phyloP scores from a whole-genome alignment of 2,888 invertebrate genomes.

The Scaeva pyrastri region DNA sequence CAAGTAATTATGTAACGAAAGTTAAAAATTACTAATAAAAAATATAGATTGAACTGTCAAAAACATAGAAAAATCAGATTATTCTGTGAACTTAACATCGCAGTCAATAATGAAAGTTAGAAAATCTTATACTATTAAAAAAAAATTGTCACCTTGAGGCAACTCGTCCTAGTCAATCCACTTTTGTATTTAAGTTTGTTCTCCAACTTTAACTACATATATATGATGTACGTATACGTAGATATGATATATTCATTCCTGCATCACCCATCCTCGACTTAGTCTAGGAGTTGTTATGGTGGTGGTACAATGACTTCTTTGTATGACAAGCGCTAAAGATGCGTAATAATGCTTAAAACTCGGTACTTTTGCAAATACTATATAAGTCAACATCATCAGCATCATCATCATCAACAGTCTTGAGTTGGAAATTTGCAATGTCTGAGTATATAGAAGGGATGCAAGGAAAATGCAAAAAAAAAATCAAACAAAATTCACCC shows the following conservation, averaged over 20 bases:
- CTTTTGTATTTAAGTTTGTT: not conserved
- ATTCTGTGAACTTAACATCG: too few relatives aligned
- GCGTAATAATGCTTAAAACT: slow-evolving; percentile 75
- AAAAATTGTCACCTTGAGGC: not conserved
- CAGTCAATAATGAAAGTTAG: too few relatives aligned
- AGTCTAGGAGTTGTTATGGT: not conserved
- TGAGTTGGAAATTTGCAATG: slow-evolving; percentile 31
- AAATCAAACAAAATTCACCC: slow-evolving; percentile 61
- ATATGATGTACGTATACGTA: too few relatives aligned
- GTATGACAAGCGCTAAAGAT: slow-evolving; percentile 75
- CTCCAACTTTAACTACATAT: not conserved
- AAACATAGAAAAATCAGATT: too few relatives aligned
- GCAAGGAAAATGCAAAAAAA: slow-evolving; percentile 52
- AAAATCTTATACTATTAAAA: too few relatives aligned
- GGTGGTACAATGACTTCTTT: slow-evolving; percentile 33
- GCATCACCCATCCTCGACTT: slow-evolving; percentile 17
- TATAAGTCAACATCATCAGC: slow-evolving; percentile 75
- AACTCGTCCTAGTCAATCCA: not conserved
- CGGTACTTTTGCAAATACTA: slow-evolving; percentile 71
- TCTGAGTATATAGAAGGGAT: slow-evolving; percentile 16
- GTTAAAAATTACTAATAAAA: too few relatives aligned
- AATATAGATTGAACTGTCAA: too few relatives aligned
- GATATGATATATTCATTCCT: slow-evolving; percentile 16
- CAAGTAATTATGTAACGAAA: too few relatives aligned
- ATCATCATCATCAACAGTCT: slow-evolving; percentile 7